Evolutionary conservation across 1,140 invertebrate species (phyloP).

Genomic region (Varroa destructor): DNA sequence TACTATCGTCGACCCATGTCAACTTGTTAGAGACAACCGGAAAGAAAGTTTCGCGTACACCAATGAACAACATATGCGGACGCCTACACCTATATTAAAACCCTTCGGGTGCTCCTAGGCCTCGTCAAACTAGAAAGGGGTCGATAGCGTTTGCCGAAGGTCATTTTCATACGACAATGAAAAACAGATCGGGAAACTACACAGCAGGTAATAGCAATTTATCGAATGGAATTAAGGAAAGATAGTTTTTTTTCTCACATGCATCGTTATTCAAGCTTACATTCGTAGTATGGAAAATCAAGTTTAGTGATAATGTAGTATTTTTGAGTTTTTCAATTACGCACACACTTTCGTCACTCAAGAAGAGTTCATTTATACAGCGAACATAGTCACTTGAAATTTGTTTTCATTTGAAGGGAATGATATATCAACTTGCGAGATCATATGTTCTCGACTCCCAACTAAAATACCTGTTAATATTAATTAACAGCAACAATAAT

Average conservation of each 20-base stretch:
- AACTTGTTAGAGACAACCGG: not conserved
- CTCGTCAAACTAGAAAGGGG: not conserved
- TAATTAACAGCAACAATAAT: no score
- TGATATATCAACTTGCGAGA: no score
- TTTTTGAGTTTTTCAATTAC: not conserved
- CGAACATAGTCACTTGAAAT: no score
- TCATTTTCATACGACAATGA: not conserved
- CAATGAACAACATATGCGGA: constrained; percentile 11
- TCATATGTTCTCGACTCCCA: no score
- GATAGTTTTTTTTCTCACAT: not conserved
- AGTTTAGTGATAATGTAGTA: not conserved
- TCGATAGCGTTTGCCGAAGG: not conserved
- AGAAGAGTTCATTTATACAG: no score
- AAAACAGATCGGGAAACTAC: not conserved
- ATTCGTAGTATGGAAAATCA: not conserved
- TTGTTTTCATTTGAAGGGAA: no score
- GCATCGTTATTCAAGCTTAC: not conserved
- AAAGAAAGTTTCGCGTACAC: not conserved
- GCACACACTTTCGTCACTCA: no score
- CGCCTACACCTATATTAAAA: constrained; percentile 6
- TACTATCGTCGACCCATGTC: not conserved
- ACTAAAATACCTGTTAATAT: no score
- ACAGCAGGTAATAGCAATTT: not conserved
- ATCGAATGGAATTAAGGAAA: not conserved
- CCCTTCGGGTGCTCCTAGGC: not conserved